phyloP scores from a whole-genome alignment of 2,888 invertebrate genomes.

The Criorhina ranunculi region DNA sequence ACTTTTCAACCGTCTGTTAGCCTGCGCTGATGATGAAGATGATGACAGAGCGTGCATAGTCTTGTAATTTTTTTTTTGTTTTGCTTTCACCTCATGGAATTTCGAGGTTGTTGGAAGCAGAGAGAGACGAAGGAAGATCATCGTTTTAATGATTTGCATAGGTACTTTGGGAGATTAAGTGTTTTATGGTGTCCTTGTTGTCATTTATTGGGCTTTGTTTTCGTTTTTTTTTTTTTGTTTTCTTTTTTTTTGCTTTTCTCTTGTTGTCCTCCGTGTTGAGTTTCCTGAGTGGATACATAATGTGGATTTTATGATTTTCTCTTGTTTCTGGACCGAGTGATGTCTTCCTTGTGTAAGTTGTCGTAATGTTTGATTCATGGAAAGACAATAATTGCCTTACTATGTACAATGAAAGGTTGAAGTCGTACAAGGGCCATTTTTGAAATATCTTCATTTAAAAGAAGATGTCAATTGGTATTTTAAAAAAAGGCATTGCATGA shows the following conservation, averaged over 20 bases:
- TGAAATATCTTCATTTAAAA: slow-evolving; percentile 2
- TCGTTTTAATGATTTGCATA: slow-evolving; percentile 76
- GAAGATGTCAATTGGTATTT: slow-evolving; percentile 5
- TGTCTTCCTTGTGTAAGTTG: slow-evolving; percentile 54
- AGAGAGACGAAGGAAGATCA: slow-evolving; percentile 59
- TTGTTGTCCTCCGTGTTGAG: not conserved
- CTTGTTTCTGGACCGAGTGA: slow-evolving; percentile 47
- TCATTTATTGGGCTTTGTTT: slow-evolving; percentile 74
- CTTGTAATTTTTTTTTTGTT: slow-evolving; percentile 72
- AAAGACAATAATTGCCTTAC: slow-evolving; percentile 39
- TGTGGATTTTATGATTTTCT: slow-evolving; percentile 58
- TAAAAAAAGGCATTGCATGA: too few species aligned
- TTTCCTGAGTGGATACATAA: slow-evolving; percentile 40
- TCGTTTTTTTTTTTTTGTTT: slow-evolving; percentile 34
- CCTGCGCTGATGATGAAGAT: slow-evolving; percentile 56
- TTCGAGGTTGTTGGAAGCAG: slow-evolving; percentile 43
- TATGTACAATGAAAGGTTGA: slow-evolving; percentile 3
- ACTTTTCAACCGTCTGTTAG: slow-evolving; percentile 47
- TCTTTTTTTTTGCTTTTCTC: slow-evolving; percentile 34
- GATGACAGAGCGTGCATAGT: slow-evolving; percentile 64
- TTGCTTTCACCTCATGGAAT: slow-evolving; percentile 69
- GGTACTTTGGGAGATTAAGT: slow-evolving; percentile 75
- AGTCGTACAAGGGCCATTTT: not conserved
- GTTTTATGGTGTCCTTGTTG: slow-evolving; percentile 76
- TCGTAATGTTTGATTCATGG: slow-evolving; percentile 52